Conservation (phyloP, 2,113 vertebrate species). For the Daphoenositta chrysoptera region DNA sequence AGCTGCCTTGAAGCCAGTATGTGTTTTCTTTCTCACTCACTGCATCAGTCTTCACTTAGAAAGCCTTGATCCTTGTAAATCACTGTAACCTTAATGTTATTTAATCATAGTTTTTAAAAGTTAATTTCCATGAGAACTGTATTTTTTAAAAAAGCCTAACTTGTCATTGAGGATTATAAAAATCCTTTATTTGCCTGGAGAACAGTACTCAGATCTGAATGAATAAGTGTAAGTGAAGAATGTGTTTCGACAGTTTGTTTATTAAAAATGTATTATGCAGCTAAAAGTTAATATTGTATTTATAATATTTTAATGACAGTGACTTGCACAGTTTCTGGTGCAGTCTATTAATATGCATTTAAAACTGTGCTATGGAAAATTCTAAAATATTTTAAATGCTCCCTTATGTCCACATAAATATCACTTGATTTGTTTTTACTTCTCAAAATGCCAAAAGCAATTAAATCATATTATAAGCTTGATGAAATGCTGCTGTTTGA, state of each 20-base stretch:
- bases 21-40: slow-evolving; percentile 3
- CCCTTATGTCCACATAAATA: neutral
- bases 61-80: slow-evolving; percentile 54
- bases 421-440: slow-evolving; percentile 5
- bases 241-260: slow-evolving; percentile 65
- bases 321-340: slow-evolving; percentile 12
- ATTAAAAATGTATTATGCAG: slow-evolving; percentile 62
- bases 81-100: slow-evolving; percentile 44
- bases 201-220: slow-evolving; percentile 50
- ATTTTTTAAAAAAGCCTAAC: neutral
- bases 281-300: slow-evolving; percentile 48
- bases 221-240: slow-evolving; percentile 49
- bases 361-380: neutral
- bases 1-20: neutral
- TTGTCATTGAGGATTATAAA: slow-evolving; percentile 65
- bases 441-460: neutral
- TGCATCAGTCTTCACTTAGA: neutral
- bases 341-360: slow-evolving; percentile 2
- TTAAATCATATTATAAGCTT: slow-evolving; percentile 33
- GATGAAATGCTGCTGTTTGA: slow-evolving; percentile 47
- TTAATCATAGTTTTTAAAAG: slow-evolving; percentile 60
- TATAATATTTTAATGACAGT: slow-evolving; percentile 45
- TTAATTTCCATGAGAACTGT: slow-evolving; percentile 60
- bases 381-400: slow-evolving; percentile 1
- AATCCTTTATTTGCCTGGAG: slow-evolving; percentile 61